phyloP scores from a whole-genome alignment of 2,888 invertebrate species.

The Drosophila cognata region DNA sequence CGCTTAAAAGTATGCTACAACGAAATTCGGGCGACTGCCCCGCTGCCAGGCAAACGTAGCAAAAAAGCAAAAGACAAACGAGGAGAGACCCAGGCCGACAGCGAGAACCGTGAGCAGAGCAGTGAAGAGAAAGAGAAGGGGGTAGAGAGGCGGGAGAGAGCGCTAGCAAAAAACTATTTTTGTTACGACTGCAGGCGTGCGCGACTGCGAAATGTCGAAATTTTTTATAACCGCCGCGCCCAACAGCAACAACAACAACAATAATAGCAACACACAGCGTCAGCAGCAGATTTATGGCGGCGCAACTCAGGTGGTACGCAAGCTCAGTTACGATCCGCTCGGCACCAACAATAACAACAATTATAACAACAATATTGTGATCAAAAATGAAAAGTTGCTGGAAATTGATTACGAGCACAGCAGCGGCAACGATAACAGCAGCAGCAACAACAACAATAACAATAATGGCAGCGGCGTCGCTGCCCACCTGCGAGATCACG shows the following conservation, averaged over 20 bases:
- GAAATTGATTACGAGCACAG: conserved; percentile 64
- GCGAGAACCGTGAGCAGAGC: conserved; percentile 1
- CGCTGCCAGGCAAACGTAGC: conserved; percentile 63
- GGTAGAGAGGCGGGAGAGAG: conserved; percentile 6
- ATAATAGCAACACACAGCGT: conserved; percentile 46
- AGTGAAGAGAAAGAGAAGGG: conserved; percentile 12
- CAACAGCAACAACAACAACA: conserved; percentile 67
- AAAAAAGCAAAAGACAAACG: conserved; percentile 26
- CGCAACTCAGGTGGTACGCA: conserved; percentile 71
- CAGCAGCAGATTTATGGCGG: conserved; percentile 58
- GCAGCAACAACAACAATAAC: conserved; percentile 49
- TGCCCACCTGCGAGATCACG: conserved; percentile 92
- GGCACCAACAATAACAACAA: conserved; percentile 46
- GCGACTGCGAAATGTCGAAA: conserved; percentile 81
- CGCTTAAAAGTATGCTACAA: conserved; percentile 71
- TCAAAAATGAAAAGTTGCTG: conserved; percentile 63
- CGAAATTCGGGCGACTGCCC: conserved; percentile 28
- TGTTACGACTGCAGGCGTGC: conserved; percentile 39
- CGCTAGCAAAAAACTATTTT: conserved; percentile 48
- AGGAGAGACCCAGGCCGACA: conserved; percentile 10
- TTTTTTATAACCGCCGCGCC: conserved; percentile 74
- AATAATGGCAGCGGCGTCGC: conserved; percentile 63
- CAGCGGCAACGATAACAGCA: conserved; percentile 49
- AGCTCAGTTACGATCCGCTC: conserved; percentile 70
- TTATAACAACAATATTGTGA: conserved; percentile 65